Conservation (phyloP, 1,140 invertebrate genomes). For the silkworm (Bombyx mori) region ASM3026992v2 NC_085111.1:9853001-9853500, state of each 20-base stretch:
- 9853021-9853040: slow-evolving; percentile 60
- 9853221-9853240: slow-evolving; percentile 53
- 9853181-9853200: slow-evolving; percentile 31
- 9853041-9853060: slow-evolving; percentile 54
- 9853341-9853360: slow-evolving; percentile 60
- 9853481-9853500: slow-evolving; percentile 62
- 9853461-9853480: slow-evolving; percentile 65
- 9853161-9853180: slow-evolving; percentile 26
- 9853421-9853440: slow-evolving; percentile 67
- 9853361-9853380: slow-evolving; percentile 64
- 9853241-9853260: slow-evolving; percentile 60
- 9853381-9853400: slow-evolving; percentile 61
- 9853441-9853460: slow-evolving; percentile 68
- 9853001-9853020: slow-evolving; percentile 69
- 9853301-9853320: slow-evolving; percentile 69
- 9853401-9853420: slow-evolving; percentile 64
- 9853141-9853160: slow-evolving; percentile 27
- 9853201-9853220: slow-evolving; percentile 44
- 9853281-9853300: slow-evolving; percentile 61
- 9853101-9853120: slow-evolving; percentile 59
- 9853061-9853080: slow-evolving; percentile 58
- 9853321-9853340: slow-evolving; percentile 69
- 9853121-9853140: slow-evolving; percentile 53
- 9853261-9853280: slow-evolving; percentile 68
- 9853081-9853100: slow-evolving; percentile 62